These are phyloP conservation scores for Chunga burmeisteri DNA, from an alignment of 2,113 vertebrate genomes.

Conservation along the genomic window DNA sequence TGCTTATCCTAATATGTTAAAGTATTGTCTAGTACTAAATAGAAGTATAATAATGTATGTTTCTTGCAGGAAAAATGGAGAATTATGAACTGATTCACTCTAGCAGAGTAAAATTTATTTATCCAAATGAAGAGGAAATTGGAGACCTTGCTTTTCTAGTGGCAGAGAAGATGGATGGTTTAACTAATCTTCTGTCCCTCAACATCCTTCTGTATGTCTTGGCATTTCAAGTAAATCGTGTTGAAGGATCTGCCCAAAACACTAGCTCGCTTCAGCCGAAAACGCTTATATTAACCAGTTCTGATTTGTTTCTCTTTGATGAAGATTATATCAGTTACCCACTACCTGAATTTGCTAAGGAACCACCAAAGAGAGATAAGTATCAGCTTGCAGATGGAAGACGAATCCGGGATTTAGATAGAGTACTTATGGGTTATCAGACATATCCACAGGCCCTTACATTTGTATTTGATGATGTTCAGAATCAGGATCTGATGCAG, in stretches of 20 bases:
- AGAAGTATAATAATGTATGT: neutral
- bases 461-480: slow-evolving; percentile 93
- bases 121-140: slow-evolving; percentile 97
- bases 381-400: slow-evolving; percentile 89
- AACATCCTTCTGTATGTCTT: slow-evolving; percentile 92
- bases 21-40: neutral
- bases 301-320: slow-evolving; percentile 90
- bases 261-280: slow-evolving; percentile 81
- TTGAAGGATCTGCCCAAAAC: slow-evolving; percentile 22
- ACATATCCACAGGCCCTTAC: slow-evolving; percentile 94
- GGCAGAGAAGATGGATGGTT: slow-evolving; percentile 84
- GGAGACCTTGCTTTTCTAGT: slow-evolving; percentile 94
- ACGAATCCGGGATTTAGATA: slow-evolving; percentile 91
- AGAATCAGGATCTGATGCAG: slow-evolving; percentile 90
- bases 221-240: slow-evolving; percentile 86
- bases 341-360: slow-evolving; percentile 94
- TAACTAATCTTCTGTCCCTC: slow-evolving; percentile 74
- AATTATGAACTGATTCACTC: slow-evolving; percentile 98
- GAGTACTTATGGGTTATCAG: slow-evolving; percentile 95
- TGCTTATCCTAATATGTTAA: neutral
- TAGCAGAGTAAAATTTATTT: slow-evolving; percentile 94
- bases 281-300: slow-evolving; percentile 90
- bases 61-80: slow-evolving; percentile 91
- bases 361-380: slow-evolving; percentile 90
- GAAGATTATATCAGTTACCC: slow-evolving; percentile 97